These are phyloP conservation scores for Hippocampus zosterae DNA, from an alignment of 2,113 vertebrate genomes.

Conservation along the genomic window DNA sequence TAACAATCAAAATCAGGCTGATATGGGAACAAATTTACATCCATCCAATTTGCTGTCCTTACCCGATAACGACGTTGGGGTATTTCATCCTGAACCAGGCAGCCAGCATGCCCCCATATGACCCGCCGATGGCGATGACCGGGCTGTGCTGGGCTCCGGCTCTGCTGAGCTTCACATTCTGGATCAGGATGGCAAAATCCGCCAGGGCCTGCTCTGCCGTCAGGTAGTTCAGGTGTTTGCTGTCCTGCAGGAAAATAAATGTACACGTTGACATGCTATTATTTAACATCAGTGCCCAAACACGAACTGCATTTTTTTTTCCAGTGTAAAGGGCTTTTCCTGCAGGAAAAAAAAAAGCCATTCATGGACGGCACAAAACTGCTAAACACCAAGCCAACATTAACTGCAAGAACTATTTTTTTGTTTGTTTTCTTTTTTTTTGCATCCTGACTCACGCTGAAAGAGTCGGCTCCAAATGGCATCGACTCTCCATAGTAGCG, in stretches of 20 bases:
- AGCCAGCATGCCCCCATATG: constrained; percentile 93
- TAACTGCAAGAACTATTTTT: no score
- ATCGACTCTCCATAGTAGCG: constrained; percentile 94
- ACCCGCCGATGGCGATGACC: constrained; percentile 89
- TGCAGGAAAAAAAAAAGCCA: no score
- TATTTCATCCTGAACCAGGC: constrained; percentile 99
- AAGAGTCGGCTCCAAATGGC: constrained; percentile 86
- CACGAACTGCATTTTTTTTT: no score
- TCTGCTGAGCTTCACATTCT: constrained; percentile 70
- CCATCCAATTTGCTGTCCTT: constrained; percentile 39
- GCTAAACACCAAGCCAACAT: no score
- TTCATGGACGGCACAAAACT: no score
- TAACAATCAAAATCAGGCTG: constrained; percentile 18
- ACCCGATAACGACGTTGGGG: constrained; percentile 86
- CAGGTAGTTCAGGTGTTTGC: constrained; percentile 87
- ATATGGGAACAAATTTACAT: neutral
- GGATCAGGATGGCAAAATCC: constrained; percentile 86
- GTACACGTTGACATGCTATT: neutral
- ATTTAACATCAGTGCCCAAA: no score
- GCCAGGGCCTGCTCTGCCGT: constrained; percentile 93
- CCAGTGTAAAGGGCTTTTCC: no score
- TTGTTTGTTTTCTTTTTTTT: no score
- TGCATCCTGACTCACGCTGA: constrained; percentile 71
- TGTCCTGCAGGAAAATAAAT: constrained; percentile 72
- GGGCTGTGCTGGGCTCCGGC: constrained; percentile 77